These are phyloP conservation scores for Cheilosia grossa DNA, from an alignment of 2,888 invertebrate species.

Conservation along the genomic window DNA sequence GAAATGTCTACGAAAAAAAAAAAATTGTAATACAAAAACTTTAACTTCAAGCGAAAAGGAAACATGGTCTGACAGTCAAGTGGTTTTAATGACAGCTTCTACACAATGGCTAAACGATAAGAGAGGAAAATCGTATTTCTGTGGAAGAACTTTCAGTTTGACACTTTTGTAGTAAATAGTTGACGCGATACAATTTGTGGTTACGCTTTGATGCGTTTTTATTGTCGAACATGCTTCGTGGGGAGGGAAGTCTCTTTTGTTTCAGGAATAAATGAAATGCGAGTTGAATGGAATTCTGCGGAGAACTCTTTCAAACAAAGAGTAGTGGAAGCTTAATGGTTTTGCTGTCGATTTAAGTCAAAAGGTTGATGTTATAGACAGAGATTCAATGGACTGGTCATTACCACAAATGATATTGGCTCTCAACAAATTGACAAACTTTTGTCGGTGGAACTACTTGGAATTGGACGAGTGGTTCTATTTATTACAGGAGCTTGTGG, in stretches of 20 bases:
- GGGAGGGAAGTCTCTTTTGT: neutral
- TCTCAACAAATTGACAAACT: too few relatives aligned
- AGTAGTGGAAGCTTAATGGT: too few relatives aligned
- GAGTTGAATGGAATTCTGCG: neutral
- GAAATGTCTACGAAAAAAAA: neutral
- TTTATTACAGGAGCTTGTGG: too few relatives aligned
- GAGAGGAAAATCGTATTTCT: conserved; percentile 20
- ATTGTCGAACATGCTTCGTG: neutral
- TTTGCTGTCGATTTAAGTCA: too few relatives aligned
- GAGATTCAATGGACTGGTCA: too few relatives aligned
- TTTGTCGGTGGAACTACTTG: too few relatives aligned
- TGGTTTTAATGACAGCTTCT: conserved; percentile 53
- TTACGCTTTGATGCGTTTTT: conserved; percentile 46
- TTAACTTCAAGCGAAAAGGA: conserved; percentile 12
- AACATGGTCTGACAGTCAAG: conserved; percentile 56
- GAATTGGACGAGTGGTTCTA: too few relatives aligned
- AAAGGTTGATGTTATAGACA: too few relatives aligned
- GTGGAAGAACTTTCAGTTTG: conserved; percentile 31
- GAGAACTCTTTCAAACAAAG: too few relatives aligned
- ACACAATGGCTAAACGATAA: conserved; percentile 41
- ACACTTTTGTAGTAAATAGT: conserved; percentile 49
- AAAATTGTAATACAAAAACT: neutral
- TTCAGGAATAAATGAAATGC: neutral
- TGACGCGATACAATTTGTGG: conserved; percentile 41
- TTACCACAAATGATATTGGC: too few relatives aligned